A percentile compares a stretch with the other conserved stretches of the same genome.
Evolutionary conservation across 1,140 invertebrate species (phyloP).

Genomic region (Cydia pomonella): DNA sequence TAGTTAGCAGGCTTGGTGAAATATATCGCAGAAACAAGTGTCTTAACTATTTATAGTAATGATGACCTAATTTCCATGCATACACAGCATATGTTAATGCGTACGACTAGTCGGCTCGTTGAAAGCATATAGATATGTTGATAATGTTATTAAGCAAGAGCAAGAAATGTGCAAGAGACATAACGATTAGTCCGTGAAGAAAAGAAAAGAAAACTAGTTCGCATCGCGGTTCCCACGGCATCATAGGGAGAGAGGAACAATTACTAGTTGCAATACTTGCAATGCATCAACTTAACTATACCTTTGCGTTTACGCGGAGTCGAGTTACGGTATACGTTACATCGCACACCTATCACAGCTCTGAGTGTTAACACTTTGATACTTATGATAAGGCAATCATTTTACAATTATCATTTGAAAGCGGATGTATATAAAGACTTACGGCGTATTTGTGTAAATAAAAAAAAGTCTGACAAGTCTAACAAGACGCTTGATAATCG

Average conservation of each 20-base stretch:
- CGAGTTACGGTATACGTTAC: conserved; percentile 26
- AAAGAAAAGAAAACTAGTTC: conserved; percentile 55
- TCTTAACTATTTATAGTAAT: conserved; percentile 3
- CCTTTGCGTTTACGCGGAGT: neutral
- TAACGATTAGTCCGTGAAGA: conserved; percentile 41
- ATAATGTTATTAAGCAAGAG: conserved; percentile 32
- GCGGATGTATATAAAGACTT: too few relatives aligned
- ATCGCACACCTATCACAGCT: conserved; percentile 4
- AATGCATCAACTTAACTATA: conserved; percentile 27
- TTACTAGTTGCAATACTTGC: conserved; percentile 19
- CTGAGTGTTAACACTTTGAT: neutral
- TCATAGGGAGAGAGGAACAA: conserved; percentile 41
- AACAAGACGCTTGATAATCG: too few relatives aligned
- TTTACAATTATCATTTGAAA: conserved; percentile 8
- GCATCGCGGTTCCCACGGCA: conserved; percentile 56
- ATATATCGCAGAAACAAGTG: neutral
- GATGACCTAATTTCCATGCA: conserved; percentile 10
- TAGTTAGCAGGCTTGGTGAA: neutral
- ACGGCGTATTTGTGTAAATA: too few relatives aligned
- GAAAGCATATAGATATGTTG: conserved; percentile 13
- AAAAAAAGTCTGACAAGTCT: too few relatives aligned
- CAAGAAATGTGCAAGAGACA: conserved; percentile 25
- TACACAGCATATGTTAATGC: conserved; percentile 18
- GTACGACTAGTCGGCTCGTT: neutral
- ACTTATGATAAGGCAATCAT: neutral